These are phyloP conservation scores for Rugalucina vietnamica DNA, from an alignment of 2,888 invertebrate species.

Conservation along the genomic window DNA sequence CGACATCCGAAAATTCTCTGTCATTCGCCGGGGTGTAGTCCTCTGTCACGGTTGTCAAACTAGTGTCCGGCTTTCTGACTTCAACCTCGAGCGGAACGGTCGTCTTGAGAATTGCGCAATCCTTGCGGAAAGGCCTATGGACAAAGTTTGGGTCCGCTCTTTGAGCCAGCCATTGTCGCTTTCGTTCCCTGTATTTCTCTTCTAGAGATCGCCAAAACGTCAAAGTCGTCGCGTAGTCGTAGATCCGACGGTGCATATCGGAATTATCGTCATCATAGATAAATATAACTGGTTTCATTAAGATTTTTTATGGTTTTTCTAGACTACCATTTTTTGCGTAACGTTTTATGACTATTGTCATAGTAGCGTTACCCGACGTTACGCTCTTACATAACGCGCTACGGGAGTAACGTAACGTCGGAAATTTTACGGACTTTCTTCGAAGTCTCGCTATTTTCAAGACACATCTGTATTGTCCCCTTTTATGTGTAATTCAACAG, in stretches of 20 bases:
- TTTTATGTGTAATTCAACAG: too few relatives aligned
- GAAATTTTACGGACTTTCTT: too few relatives aligned
- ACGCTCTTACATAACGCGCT: too few relatives aligned
- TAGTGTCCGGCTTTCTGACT: not conserved
- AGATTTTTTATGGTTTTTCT: not conserved
- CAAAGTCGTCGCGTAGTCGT: not conserved
- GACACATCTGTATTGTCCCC: too few relatives aligned
- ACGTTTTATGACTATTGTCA: not conserved
- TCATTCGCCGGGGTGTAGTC: not conserved
- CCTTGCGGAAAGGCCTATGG: too few relatives aligned
- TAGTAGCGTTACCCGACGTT: slow-evolving; percentile 6
- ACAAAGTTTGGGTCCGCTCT: not conserved
- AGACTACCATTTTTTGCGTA: not conserved
- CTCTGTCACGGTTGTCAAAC: not conserved
- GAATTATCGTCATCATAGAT: not conserved
- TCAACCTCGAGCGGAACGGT: not conserved
- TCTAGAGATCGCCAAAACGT: slow-evolving; percentile 15
- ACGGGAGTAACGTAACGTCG: not conserved
- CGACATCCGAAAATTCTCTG: slow-evolving; percentile 55
- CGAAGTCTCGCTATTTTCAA: too few relatives aligned
- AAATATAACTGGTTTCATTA: not conserved
- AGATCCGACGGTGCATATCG: not conserved
- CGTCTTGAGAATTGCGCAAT: not conserved
- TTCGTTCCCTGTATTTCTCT: slow-evolving; percentile 23
- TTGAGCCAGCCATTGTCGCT: slow-evolving; percentile 24